Evolutionary conservation across 1,140 invertebrate species (phyloP), one percentile per base, ranked within the genome.

Genomic region (Probaryconus sp.): DNA sequence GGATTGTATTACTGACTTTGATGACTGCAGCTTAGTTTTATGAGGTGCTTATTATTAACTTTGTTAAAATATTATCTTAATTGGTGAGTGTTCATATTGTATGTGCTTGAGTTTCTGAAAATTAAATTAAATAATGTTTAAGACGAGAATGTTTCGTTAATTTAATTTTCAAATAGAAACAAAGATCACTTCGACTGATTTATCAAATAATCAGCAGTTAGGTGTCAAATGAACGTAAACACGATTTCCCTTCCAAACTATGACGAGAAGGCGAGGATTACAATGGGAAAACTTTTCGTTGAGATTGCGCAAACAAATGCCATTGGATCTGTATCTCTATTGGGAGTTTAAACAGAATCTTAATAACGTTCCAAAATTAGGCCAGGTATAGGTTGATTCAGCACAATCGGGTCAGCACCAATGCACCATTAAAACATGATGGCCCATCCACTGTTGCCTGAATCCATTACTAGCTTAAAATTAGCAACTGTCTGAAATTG

Each of bases 361-460:
- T 58, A 58, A 68, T 68, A 67, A 67, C 40, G 43, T 67, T 58
- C 33, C 43, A 67, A 67, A 67, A 67, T 58, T 58, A 35, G 63
- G 63, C 50, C 28, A 35, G 42, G 51, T 67, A 51, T 56, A 56
- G 50, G 50, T 65, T 65, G 55, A 42, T 53, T 40, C 10, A 33
- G 43, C 33, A 56, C 50, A 50, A 48, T 67, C 28, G 51, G 26
- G n/a, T 30, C 0, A 20, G 47, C 51, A 53, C 48, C 51, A 30
- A 28, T 13, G 38, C 14, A 20, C 10, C 28, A 35, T 53, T 64
- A 37, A 53, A 37, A 38, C 20, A 26, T 30, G 28, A 45, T 65
- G n/a, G n/a, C n/a, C n/a, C n/a, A n/a, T 17, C 1, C 50, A n/a
- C 13, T 55, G 31, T 65, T 65, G 61, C 38, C 30, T 38, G 31